phyloP scores from a whole-genome alignment of 1,140 invertebrate species.

The Drosophila trapezifrons region DNA sequence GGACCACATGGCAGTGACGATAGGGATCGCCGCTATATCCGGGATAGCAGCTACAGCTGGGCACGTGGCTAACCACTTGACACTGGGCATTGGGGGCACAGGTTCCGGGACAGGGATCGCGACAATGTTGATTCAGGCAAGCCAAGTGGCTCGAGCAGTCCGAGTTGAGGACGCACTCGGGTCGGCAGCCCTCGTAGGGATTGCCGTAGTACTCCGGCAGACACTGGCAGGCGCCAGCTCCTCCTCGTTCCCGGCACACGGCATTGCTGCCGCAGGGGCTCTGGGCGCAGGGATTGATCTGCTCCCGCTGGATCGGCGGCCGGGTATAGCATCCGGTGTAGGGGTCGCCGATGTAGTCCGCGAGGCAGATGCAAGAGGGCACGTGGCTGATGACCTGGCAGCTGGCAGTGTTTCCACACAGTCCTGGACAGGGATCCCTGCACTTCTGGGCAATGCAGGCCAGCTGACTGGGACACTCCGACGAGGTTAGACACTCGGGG shows the following conservation, averaged over 20 bases:
- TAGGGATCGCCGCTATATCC: constrained; percentile 92
- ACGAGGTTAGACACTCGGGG: constrained; percentile 87
- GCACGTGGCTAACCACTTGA: constrained; percentile 90
- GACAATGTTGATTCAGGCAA: constrained; percentile 91
- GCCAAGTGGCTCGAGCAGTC: constrained; percentile 90
- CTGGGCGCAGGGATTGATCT: constrained; percentile 86
- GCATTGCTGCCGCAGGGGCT: constrained; percentile 88
- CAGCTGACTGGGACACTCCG: constrained; percentile 88
- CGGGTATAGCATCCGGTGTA: constrained; percentile 86
- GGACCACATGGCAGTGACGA: constrained; percentile 79
- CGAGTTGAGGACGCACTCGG: constrained; percentile 90
- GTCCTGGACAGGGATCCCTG: constrained; percentile 89
- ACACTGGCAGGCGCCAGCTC: constrained; percentile 84
- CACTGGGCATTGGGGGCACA: constrained; percentile 92
- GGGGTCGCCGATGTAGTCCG: constrained; percentile 89
- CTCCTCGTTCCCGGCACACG: constrained; percentile 87
- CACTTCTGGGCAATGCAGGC: constrained; percentile 89
- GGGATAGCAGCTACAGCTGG: constrained; percentile 89
- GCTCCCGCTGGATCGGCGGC: constrained; percentile 83
- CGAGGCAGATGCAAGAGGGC: constrained; percentile 88
- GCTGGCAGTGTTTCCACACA: constrained; percentile 89
- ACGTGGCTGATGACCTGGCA: constrained; percentile 91
- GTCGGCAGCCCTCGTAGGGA: constrained; percentile 89
- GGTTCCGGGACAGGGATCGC: constrained; percentile 91
- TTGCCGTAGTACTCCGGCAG: constrained; percentile 86